Percentiles rank a stretch among this genome's conserved stretches.
Conservation (phyloP, 2,888 invertebrate species). For the Timema podura region DNA sequence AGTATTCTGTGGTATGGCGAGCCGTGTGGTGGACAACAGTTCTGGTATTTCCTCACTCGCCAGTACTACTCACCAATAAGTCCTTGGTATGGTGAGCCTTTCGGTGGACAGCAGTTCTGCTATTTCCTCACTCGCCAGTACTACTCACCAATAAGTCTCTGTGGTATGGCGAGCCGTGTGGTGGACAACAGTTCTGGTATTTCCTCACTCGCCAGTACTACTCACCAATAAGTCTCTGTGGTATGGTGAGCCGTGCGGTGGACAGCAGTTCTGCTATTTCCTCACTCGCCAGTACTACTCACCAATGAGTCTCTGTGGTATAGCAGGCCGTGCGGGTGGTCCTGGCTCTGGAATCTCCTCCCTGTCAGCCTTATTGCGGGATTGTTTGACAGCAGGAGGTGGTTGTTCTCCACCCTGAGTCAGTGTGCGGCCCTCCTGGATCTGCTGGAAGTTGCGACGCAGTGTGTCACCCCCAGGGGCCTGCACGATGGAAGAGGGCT, state of each 20-base stretch:
- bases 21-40: too few relatives aligned
- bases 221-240: conserved; percentile 40
- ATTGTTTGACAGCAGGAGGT: conserved; percentile 18
- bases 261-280: too few relatives aligned
- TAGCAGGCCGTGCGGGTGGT: conserved; percentile 81
- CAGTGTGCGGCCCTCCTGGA: conserved; percentile 65
- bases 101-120: too few relatives aligned
- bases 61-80: too few relatives aligned
- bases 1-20: too few relatives aligned
- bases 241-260: too few relatives aligned
- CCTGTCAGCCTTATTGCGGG: conserved; percentile 42
- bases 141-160: too few relatives aligned
- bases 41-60: too few relatives aligned
- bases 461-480: conserved; percentile 90
- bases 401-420: conserved; percentile 49
- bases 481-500: conserved; percentile 92
- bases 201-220: neutral
- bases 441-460: conserved; percentile 95
- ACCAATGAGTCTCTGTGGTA: conserved; percentile 83
- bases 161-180: too few relatives aligned
- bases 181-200: too few relatives aligned
- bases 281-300: conserved; percentile 25
- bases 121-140: too few relatives aligned
- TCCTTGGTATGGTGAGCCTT: too few relatives aligned
- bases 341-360: conserved; percentile 69